These are phyloP conservation scores for Omphaloscelis lunosa DNA, from an alignment of 2,888 invertebrate genomes.

Conservation along the genomic window DNA sequence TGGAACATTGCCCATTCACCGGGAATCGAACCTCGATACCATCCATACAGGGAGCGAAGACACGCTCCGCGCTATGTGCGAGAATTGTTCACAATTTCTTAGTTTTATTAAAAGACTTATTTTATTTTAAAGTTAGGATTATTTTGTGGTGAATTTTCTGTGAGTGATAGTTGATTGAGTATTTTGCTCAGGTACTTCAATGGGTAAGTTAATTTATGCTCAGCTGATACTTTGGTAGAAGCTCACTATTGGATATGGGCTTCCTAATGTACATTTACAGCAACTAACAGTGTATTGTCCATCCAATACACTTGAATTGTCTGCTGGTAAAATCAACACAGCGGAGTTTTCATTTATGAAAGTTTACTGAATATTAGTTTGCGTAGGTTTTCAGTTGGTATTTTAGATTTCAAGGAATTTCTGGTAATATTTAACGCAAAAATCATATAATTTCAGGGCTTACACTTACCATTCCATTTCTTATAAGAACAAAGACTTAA, in stretches of 20 bases:
- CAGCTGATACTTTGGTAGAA: neutral
- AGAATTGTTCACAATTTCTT: conserved; percentile 57
- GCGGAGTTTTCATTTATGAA: neutral
- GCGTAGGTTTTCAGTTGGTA: neutral
- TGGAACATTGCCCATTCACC: conserved; percentile 80
- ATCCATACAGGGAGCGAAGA: conserved; percentile 74
- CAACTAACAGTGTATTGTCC: neutral
- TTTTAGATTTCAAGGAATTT: neutral
- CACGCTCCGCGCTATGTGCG: conserved; percentile 67
- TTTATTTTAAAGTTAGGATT: conserved; percentile 53
- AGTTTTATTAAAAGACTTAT: conserved; percentile 59
- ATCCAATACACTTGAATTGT: neutral
- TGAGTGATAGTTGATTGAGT: neutral
- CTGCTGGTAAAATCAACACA: neutral
- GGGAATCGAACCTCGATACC: conserved; percentile 76
- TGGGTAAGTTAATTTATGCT: neutral
- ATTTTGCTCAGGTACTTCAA: conserved; percentile 2
- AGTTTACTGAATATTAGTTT: neutral
- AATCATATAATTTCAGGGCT: neutral
- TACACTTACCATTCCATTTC: too few relatives aligned
- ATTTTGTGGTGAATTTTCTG: conserved; percentile 14
- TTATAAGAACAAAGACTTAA: neutral
- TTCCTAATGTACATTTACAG: neutral
- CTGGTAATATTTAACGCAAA: too few relatives aligned
- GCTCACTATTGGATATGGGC: neutral